Conservation (phyloP, 2,888 invertebrate genomes). For the Drosophila limbata region DNA sequence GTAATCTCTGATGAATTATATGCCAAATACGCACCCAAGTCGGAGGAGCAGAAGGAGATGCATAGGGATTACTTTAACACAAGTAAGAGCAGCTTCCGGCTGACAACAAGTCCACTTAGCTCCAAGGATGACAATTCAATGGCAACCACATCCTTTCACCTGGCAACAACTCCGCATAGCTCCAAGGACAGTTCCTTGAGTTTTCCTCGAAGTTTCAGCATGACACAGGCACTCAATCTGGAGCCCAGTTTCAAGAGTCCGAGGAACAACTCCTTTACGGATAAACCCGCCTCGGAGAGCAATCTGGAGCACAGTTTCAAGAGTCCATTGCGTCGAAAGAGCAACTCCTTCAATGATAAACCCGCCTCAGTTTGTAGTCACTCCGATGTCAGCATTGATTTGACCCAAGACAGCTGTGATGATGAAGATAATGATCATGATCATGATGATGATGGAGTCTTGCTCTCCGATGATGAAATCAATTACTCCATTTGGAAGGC, state of each 20-base stretch:
- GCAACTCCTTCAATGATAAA: conserved; percentile 25
- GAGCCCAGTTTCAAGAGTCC: conserved; percentile 1
- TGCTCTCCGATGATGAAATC: conserved; percentile 87
- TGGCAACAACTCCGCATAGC: background rate
- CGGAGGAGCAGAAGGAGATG: background rate
- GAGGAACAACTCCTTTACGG: background rate
- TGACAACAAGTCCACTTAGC: no score
- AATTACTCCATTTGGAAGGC: conserved; percentile 87
- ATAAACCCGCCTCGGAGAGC: background rate
- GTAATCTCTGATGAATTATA: conserved; percentile 40
- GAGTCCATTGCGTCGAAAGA: conserved; percentile 34
- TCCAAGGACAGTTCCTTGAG: background rate
- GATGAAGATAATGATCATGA: conserved; percentile 36
- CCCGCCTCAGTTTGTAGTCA: background rate
- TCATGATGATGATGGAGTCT: conserved; percentile 78
- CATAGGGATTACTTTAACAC: background rate
- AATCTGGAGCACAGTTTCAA: conserved; percentile 46
- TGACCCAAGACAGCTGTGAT: conserved; percentile 65
- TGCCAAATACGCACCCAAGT: conserved; percentile 34
- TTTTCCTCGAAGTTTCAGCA: conserved; percentile 47
- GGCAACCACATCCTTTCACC: background rate
- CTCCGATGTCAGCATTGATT: conserved; percentile 69
- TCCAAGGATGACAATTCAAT: background rate
- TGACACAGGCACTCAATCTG: conserved; percentile 13
- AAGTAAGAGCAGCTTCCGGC: conserved; percentile 1